Percentiles rank a stretch among this genome's conserved stretches.
phyloP scores from a whole-genome alignment of 1,140 invertebrate species.

The Papilio helenus region DNA sequence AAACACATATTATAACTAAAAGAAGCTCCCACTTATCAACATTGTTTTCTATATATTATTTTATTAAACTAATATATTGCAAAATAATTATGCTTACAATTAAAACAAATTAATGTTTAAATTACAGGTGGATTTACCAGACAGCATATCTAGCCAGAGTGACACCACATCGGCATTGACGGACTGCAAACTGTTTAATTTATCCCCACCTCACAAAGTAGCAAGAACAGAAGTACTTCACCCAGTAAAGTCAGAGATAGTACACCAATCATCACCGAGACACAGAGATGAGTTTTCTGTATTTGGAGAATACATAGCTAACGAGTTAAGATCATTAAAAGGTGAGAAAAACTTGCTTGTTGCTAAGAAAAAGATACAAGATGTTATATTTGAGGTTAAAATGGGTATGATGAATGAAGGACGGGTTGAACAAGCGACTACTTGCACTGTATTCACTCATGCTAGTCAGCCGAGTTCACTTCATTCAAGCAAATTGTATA shows the following conservation, averaged over 20 bases:
- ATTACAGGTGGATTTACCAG: slow-evolving; percentile 65
- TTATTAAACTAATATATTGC: neutral
- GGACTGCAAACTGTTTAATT: slow-evolving; percentile 62
- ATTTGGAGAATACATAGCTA: slow-evolving; percentile 77
- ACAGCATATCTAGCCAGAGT: slow-evolving; percentile 46
- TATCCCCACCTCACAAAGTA: slow-evolving; percentile 66
- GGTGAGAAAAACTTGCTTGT: slow-evolving; percentile 75
- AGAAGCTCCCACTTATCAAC: neutral
- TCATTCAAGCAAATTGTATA: slow-evolving; percentile 68
- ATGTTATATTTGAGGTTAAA: slow-evolving; percentile 80
- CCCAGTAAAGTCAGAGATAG: slow-evolving; percentile 58
- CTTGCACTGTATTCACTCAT: slow-evolving; percentile 63
- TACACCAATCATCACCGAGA: slow-evolving; percentile 48
- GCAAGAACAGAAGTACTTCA: slow-evolving; percentile 60
- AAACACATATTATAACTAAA: neutral
- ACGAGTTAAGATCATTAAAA: slow-evolving; percentile 74
- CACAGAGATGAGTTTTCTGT: slow-evolving; percentile 76
- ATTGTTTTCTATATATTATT: neutral
- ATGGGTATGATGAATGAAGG: slow-evolving; percentile 74
- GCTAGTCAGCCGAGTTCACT: slow-evolving; percentile 54
- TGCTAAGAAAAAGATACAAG: slow-evolving; percentile 78
- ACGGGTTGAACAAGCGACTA: slow-evolving; percentile 53
- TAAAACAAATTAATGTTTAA: slow-evolving; percentile 40
- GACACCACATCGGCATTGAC: slow-evolving; percentile 45
- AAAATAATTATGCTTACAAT: neutral